phyloP scores from a whole-genome alignment of 2,888 invertebrate genomes.

The Apomyelois bistriatella region DNA sequence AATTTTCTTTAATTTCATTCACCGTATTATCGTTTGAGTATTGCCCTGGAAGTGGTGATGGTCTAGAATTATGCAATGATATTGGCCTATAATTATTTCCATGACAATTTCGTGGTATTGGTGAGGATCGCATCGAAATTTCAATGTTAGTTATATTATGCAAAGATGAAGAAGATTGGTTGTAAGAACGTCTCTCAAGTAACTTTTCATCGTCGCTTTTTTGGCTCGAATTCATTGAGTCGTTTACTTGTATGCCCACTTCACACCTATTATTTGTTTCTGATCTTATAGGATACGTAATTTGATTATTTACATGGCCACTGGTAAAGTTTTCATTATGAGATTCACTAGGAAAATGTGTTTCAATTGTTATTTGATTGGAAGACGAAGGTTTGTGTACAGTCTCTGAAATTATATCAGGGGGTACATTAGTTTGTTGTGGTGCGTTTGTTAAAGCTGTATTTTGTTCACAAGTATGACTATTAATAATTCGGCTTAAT shows the following conservation, averaged over 20 bases:
- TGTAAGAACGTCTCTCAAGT: conserved; percentile 58
- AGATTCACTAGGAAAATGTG: conserved; percentile 65
- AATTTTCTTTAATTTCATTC: conserved; percentile 68
- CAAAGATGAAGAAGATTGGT: conserved; percentile 59
- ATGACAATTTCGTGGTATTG: conserved; percentile 45
- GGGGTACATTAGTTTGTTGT: conserved; percentile 45
- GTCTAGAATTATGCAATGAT: conserved; percentile 61
- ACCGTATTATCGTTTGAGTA: conserved; percentile 52
- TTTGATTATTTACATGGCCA: conserved; percentile 33
- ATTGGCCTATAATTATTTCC: conserved; percentile 64
- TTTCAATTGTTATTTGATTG: conserved; percentile 69
- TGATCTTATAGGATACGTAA: conserved; percentile 31
- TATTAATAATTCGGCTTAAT: conserved; percentile 65
- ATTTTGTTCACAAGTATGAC: conserved; percentile 49
- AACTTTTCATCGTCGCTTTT: conserved; percentile 77
- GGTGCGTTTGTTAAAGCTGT: conserved; percentile 34
- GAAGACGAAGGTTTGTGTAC: conserved; percentile 61
- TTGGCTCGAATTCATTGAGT: conserved; percentile 53
- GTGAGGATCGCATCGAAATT: conserved; percentile 63
- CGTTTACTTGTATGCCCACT: conserved; percentile 54
- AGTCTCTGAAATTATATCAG: conserved; percentile 72
- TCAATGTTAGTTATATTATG: conserved; percentile 76
- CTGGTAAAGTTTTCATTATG: conserved; percentile 37
- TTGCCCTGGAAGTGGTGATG: conserved; percentile 43
- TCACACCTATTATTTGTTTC: conserved; percentile 52